phyloP scores from a whole-genome alignment of 1,140 invertebrate genomes.

The Trinorchestia longiramus region DNA sequence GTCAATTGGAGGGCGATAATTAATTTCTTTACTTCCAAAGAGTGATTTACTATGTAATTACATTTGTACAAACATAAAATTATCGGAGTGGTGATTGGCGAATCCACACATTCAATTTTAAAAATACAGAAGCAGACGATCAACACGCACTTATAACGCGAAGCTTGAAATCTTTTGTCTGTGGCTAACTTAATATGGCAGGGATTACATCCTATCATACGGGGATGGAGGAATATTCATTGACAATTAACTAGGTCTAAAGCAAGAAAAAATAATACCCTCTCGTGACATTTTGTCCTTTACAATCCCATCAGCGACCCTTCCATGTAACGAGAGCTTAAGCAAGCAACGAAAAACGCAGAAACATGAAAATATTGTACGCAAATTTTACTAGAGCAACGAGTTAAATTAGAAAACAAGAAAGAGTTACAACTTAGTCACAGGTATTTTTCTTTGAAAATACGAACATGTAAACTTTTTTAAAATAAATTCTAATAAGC shows the following conservation, averaged over 20 bases:
- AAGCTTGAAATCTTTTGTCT: not conserved
- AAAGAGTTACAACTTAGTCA: no score
- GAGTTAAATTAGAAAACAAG: no score
- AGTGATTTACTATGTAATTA: constrained; percentile 50
- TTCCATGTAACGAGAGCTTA: not conserved
- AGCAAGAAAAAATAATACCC: not conserved
- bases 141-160: not conserved
- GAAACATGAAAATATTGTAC: not conserved
- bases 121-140: not conserved
- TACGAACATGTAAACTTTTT: no score
- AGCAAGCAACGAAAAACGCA: not conserved
- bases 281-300: not conserved
- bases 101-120: not conserved
- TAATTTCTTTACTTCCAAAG: not conserved
- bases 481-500: no score
- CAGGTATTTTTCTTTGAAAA: no score
- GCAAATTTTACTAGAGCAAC: no score
- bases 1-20: not conserved
- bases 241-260: not conserved
- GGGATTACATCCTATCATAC: not conserved
- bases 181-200: constrained; percentile 45
- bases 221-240: no score
- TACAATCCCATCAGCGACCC: not conserved
- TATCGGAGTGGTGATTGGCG: constrained; percentile 10
- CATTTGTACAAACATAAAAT: constrained; percentile 53